These are phyloP conservation scores for Pica pica DNA, from an alignment of 2,113 vertebrate species.

Conservation along the genomic window DNA sequence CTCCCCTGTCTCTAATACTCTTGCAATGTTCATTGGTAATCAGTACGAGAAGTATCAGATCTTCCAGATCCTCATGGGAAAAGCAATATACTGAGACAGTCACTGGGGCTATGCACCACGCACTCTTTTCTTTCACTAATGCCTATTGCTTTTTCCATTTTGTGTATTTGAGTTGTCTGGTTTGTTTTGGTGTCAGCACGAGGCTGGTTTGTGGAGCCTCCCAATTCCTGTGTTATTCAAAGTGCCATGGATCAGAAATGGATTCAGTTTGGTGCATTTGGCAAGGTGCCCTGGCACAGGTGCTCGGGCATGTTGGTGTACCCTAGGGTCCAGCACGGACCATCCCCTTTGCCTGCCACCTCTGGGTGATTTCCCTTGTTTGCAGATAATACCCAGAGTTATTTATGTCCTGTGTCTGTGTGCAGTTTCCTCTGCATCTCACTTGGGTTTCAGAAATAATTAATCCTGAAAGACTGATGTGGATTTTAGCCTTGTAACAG, in stretches of 20 bases:
- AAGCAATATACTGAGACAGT: neutral
- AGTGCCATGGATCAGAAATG: neutral
- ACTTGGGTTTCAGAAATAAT: neutral
- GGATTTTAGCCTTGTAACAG: neutral
- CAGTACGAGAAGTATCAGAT: neutral
- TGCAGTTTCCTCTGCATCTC: neutral
- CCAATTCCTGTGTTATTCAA: neutral
- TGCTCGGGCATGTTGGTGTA: fast-evolving
- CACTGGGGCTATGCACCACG: neutral
- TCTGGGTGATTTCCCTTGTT: neutral
- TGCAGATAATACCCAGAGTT: neutral
- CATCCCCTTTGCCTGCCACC: neutral
- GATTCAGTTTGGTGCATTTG: neutral
- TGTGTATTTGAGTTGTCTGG: neutral
- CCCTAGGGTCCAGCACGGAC: fast-evolving
- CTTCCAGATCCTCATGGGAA: neutral
- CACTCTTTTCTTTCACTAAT: neutral
- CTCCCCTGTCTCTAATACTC: neutral
- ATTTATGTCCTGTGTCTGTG: neutral
- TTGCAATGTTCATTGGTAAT: neutral
- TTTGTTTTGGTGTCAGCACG: neutral
- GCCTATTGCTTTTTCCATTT: neutral
- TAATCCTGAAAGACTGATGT: neutral
- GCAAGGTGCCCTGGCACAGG: neutral
- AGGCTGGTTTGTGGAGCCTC: neutral